Evolutionary conservation across 2,888 invertebrate genomes (phyloP).

Genomic region (Megalurothrips usitatus): DNA sequence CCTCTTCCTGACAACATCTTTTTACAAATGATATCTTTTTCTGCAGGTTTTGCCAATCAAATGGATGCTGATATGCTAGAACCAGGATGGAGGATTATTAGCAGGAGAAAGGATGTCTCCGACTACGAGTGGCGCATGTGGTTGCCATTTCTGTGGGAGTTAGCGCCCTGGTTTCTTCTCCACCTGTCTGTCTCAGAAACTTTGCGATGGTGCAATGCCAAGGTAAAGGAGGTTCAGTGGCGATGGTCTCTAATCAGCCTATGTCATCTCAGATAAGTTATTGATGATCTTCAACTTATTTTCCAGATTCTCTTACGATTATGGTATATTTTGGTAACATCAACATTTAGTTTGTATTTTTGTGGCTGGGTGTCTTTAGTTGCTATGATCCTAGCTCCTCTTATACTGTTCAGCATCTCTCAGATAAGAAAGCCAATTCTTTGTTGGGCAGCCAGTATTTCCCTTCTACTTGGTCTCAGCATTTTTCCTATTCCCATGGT

Average conservation of each 20-base stretch:
- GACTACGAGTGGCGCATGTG: constrained; percentile 70
- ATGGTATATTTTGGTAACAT: neutral
- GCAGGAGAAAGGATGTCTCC: constrained; percentile 58
- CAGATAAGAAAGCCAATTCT: neutral
- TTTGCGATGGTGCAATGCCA: constrained; percentile 44
- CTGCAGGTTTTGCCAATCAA: neutral
- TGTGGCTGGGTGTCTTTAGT: neutral
- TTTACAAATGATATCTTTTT: neutral
- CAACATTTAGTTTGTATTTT: neutral
- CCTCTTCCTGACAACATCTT: too few relatives aligned
- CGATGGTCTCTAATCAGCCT: too few relatives aligned
- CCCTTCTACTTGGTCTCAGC: neutral
- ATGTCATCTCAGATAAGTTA: too few relatives aligned
- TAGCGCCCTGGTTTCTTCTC: constrained; percentile 54
- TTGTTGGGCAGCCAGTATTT: neutral
- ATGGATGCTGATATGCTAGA: neutral
- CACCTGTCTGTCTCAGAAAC: constrained; percentile 55
- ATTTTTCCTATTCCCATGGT: neutral
- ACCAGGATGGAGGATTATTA: constrained; percentile 40
- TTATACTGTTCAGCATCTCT: neutral
- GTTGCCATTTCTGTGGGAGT: constrained; percentile 51
- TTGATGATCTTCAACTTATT: neutral
- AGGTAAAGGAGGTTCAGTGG: constrained; percentile 38
- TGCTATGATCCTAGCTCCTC: neutral
- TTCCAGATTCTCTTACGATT: neutral